phyloP scores from a whole-genome alignment of 2,113 vertebrate genomes.

The Sinocyclocheilus rhinocerous region DNA sequence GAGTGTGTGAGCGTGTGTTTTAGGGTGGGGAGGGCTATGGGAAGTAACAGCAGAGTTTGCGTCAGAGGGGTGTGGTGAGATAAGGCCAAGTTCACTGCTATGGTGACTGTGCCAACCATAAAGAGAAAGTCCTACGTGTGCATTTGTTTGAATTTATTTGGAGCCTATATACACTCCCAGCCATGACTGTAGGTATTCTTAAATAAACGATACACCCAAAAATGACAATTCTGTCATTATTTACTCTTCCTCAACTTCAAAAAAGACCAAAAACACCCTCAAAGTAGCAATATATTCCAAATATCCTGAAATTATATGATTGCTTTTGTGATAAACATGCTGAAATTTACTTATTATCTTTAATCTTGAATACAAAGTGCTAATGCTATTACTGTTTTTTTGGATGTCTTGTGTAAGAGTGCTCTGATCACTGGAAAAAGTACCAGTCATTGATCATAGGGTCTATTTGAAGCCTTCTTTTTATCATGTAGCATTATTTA shows the following conservation, averaged over 20 bases:
- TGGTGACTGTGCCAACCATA: constrained; percentile 47
- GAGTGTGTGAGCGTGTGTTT: constrained; percentile 12
- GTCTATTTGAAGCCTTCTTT: no score
- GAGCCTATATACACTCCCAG: constrained; percentile 26
- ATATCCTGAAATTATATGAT: neutral
- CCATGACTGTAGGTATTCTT: constrained; percentile 11
- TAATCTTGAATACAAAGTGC: no score
- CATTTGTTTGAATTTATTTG: constrained; percentile 28
- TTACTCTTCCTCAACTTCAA: neutral
- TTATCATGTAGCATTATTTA: no score
- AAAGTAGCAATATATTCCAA: neutral
- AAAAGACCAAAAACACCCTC: neutral
- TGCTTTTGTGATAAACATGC: neutral
- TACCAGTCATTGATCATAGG: no score
- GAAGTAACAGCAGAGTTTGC: constrained; percentile 54
- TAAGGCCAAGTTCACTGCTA: constrained; percentile 50
- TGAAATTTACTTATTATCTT: no score
- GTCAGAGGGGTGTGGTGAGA: constrained; percentile 60
- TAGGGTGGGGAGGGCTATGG: constrained; percentile 45
- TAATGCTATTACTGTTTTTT: no score
- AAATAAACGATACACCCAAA: neutral
- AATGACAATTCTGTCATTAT: neutral
- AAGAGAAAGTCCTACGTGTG: constrained; percentile 53
- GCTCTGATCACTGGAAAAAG: no score
- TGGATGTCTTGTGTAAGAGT: no score